These are phyloP conservation scores for Falco novaeseelandiae DNA, from an alignment of 2,797 vertebrate genomes.

Conservation along the genomic window DNA sequence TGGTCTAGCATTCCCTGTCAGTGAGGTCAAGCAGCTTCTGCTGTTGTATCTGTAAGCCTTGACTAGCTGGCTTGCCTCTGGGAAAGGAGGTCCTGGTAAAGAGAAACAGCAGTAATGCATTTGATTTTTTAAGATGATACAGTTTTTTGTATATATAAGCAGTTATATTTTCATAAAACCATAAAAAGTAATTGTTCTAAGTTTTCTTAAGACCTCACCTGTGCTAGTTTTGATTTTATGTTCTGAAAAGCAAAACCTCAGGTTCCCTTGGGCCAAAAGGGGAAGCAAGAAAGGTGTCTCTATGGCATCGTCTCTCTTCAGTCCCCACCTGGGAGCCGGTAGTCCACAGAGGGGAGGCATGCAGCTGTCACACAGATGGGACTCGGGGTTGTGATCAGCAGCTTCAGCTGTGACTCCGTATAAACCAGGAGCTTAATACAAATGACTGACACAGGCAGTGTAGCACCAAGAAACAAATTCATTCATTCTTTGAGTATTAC, in stretches of 20 bases:
- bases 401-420: not conserved
- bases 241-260: not conserved
- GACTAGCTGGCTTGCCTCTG: not conserved
- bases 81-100: not conserved
- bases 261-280: not conserved
- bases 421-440: not conserved
- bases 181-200: not conserved
- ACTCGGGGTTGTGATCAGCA: not conserved
- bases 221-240: not conserved
- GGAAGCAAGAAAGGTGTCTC: not conserved
- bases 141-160: not conserved
- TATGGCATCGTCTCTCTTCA: not conserved
- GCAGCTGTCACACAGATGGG: rapidly evolving
- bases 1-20: not conserved
- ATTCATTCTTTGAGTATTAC: not conserved
- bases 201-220: not conserved
- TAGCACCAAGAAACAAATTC: not conserved
- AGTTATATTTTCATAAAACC: not conserved
- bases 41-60: not conserved
- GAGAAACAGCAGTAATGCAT: not conserved
- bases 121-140: not conserved
- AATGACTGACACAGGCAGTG: rapidly evolving
- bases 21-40: not conserved
- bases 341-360: rapidly evolving
- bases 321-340: not conserved